These are phyloP conservation scores for Steinernema hermaphroditum DNA, from an alignment of 2,888 invertebrate species.

Conservation along the genomic window DNA sequence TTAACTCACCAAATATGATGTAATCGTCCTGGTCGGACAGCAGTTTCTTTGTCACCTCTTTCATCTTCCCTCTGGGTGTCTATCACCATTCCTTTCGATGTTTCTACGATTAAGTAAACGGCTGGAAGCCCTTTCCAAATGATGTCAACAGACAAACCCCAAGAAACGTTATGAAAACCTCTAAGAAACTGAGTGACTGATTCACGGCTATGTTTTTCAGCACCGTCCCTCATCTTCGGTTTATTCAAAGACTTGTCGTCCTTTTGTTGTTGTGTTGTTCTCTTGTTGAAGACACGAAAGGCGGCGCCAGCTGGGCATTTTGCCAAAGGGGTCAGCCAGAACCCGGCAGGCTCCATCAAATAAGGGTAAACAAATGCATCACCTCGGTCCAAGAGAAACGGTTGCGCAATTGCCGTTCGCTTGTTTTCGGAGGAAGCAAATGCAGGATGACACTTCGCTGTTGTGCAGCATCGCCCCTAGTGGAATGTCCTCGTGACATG, in stretches of 20 bases:
- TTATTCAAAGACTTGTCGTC: neutral
- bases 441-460: neutral
- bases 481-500: neutral
- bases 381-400: neutral
- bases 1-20: too few relatives aligned
- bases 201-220: neutral
- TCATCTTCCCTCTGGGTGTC: too few relatives aligned
- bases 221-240: neutral
- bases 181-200: too few relatives aligned
- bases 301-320: conserved; percentile 14
- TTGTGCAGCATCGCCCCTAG: neutral
- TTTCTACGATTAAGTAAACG: too few relatives aligned
- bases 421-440: conserved; percentile 2
- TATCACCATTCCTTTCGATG: too few relatives aligned
- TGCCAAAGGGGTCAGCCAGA: conserved; percentile 17
- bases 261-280: conserved; percentile 9
- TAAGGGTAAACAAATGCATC: conserved; percentile 26
- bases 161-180: too few relatives aligned
- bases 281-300: neutral
- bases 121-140: too few relatives aligned
- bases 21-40: too few relatives aligned
- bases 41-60: too few relatives aligned
- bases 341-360: neutral
- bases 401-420: conserved; percentile 1
- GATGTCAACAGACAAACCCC: too few relatives aligned